Evolutionary conservation across 1,140 invertebrate species (phyloP), one percentile per base, ranked within the genome.

Genomic region (Anadara kagoshimensis): DNA sequence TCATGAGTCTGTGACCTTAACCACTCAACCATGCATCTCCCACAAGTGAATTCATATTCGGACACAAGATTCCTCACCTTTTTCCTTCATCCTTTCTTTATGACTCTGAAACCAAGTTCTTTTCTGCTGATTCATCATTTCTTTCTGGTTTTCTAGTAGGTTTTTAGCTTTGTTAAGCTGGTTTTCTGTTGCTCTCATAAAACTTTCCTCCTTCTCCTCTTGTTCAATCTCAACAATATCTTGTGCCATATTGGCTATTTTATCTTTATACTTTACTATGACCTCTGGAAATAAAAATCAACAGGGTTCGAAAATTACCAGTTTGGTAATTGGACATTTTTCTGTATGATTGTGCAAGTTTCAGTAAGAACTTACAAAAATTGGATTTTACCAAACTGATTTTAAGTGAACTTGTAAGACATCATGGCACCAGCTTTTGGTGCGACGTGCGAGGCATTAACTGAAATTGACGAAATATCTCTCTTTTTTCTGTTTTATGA

Each of bases 81-180:
- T 95, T 86, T 96, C 95, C 56, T 92, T 89, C 82, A 93, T 93
- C 78, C 95, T 92, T 86, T 98, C 92, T 76, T 93, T 93, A n/a
- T 92, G 91, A 0, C 93, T 94, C 87, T 98, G 96, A 91, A 98
- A 98, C 96, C 97, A 98, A 12, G 91, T 91, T 73, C 95, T 90
- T 54, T 90, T 90, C 18, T 87, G 81, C 54, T 89, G 83, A n/a
- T 83, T 78, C 29, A 36, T 36, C 2, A 80, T 82, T 36, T 80
- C 76, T 54, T 86, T 87, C 86, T 88, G 67, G 86, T 91, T 78
- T 92, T 93, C 66, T 8, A 98, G 83, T 29, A 94, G 89, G 8
- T 94, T 95, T 83, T 97, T 93, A 0, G 93, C 92, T 81, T 94
- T 94, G 65, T 95, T 94, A 0, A 95, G 92, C 87, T 95, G 93